phyloP scores from a whole-genome alignment of 2,888 invertebrate genomes.

The Calameuta filiformis region DNA sequence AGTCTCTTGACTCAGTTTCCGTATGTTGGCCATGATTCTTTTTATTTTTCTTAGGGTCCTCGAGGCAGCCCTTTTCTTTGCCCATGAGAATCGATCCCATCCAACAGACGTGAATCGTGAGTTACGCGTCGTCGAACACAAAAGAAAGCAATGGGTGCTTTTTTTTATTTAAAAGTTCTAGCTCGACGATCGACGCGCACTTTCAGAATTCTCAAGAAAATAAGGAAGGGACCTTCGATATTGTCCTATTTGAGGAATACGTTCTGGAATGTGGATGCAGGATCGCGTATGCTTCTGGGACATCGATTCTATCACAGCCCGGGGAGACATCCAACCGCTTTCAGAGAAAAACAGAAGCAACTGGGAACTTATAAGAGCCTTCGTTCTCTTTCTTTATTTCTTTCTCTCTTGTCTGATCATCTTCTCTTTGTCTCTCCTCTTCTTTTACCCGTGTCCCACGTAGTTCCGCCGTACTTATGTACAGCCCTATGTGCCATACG shows the following conservation, averaged over 20 bases:
- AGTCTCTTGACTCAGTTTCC: not conserved
- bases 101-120: not conserved
- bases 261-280: not conserved
- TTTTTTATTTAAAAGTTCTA: not conserved
- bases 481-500: not conserved
- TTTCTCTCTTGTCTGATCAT: slow-evolving; percentile 3
- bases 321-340: slow-evolving; percentile 34
- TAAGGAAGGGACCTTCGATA: not conserved
- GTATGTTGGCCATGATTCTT: not conserved
- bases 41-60: not conserved
- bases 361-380: slow-evolving; percentile 6
- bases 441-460: slow-evolving; percentile 1
- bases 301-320: slow-evolving; percentile 45
- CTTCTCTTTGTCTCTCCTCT: slow-evolving; percentile 16
- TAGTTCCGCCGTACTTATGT: not conserved
- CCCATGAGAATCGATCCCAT: not conserved
- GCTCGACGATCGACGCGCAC: not conserved
- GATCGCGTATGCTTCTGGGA: not conserved
- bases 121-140: not conserved
- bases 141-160: not conserved
- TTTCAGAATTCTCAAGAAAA: not conserved
- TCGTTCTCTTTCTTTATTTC: slow-evolving; percentile 7
- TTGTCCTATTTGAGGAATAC: not conserved
- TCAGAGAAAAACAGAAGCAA: slow-evolving; percentile 23
- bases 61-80: not conserved